A percentile compares a stretch with the other conserved stretches of the same genome.
Evolutionary conservation across 2,888 invertebrate genomes (phyloP).

Genomic region (Tridacna crocea): DNA sequence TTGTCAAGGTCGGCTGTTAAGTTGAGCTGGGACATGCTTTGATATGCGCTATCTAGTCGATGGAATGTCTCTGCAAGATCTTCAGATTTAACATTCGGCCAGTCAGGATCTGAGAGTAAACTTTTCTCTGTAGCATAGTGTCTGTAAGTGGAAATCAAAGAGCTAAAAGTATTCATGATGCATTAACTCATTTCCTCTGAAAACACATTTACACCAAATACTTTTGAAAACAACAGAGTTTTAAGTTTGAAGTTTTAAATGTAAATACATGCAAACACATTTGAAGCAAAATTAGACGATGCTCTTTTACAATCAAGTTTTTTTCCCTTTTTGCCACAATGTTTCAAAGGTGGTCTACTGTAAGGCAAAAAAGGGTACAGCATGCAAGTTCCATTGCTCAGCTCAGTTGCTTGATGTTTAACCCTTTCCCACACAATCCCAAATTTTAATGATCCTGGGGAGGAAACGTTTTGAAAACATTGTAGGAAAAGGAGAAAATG

Average conservation of each 20-base stretch:
- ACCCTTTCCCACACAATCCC: no score
- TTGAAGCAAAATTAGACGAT: not conserved
- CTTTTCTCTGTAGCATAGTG: constrained; percentile 74
- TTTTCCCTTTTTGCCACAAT: not conserved
- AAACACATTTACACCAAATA: not conserved
- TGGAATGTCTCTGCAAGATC: constrained; percentile 59
- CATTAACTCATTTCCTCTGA: not conserved
- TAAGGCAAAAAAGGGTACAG: not conserved
- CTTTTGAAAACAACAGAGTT: no score
- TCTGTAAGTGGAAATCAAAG: constrained; percentile 38
- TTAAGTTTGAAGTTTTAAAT: not conserved
- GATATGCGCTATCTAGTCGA: constrained; percentile 62
- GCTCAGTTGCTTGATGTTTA: no score
- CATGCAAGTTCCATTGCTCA: no score
- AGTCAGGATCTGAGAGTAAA: constrained; percentile 63
- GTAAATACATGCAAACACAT: not conserved
- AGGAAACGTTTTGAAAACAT: no score
- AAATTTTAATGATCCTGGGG: no score
- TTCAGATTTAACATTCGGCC: constrained; percentile 74
- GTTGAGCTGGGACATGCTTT: constrained; percentile 19
- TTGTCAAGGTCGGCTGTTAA: constrained; percentile 13
- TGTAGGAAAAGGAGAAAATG: no score
- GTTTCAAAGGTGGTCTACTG: not conserved
- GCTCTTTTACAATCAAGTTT: not conserved
- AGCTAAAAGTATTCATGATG: not conserved